A percentile compares a stretch with the other conserved stretches of the same genome.
These are phyloP conservation scores for Artibeus lituratus DNA, from an alignment of 2,797 vertebrate genomes.

Conservation along the genomic window DNA sequence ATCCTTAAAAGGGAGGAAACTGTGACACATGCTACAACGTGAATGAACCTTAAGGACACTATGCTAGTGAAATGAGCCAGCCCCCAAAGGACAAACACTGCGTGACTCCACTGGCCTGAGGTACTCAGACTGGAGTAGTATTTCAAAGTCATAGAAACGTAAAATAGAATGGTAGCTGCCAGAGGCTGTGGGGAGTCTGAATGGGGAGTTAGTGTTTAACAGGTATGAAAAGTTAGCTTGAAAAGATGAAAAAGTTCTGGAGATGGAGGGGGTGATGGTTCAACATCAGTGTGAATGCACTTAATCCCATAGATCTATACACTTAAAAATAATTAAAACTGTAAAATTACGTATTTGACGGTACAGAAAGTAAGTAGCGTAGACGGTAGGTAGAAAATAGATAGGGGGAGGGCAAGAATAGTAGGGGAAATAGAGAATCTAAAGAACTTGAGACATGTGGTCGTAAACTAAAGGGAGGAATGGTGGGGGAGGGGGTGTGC, in stretches of 20 bases:
- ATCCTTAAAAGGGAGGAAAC: neutral
- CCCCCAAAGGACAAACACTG: neutral
- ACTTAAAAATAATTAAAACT: neutral
- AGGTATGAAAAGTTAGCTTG: neutral
- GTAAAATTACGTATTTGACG: neutral
- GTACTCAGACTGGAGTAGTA: neutral
- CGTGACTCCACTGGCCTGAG: neutral
- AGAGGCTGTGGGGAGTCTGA: no score
- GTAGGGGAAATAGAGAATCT: no score
- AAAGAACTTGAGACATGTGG: no score
- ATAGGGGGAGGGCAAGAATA: no score
- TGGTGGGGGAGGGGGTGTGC: no score
- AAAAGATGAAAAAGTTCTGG: neutral
- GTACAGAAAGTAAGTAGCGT: no score
- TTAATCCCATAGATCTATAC: neutral
- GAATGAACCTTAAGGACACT: neutral
- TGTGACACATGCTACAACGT: neutral
- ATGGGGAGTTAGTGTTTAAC: neutral
- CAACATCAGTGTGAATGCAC: neutral
- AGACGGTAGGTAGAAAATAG: no score
- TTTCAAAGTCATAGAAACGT: neutral
- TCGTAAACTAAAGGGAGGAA: no score
- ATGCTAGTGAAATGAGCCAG: neutral
- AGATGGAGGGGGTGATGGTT: neutral
- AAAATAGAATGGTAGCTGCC: neutral